Evolutionary conservation across 2,797 vertebrate genomes (phyloP).

Genomic region (Malurus splendens): DNA sequence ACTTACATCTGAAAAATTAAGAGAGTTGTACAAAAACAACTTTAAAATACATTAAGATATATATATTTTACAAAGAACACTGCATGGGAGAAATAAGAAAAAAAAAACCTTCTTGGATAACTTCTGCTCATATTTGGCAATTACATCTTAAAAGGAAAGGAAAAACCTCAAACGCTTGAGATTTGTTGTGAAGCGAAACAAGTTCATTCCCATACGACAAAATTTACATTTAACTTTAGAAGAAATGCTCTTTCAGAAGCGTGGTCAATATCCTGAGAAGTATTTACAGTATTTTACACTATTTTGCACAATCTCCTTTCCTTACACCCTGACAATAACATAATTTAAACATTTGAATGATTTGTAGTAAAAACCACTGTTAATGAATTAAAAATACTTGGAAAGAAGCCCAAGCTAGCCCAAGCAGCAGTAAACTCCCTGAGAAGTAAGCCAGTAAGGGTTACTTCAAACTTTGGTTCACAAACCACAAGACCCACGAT

Average conservation of each 20-base stretch:
- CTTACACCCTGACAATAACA: not conserved
- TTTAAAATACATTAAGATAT: not conserved
- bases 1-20: not conserved
- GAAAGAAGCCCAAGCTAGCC: not conserved
- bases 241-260: not conserved
- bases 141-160: not conserved
- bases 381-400: not conserved
- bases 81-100: not conserved
- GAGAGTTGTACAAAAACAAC: not conserved
- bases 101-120: not conserved
- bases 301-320: not conserved
- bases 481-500: constrained; percentile 14
- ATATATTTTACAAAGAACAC: not conserved
- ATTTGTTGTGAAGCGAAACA: not conserved
- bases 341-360: not conserved
- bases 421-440: not conserved
- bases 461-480: constrained; percentile 31
- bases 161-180: not conserved
- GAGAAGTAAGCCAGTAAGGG: not conserved
- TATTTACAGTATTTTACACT: not conserved
- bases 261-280: not conserved
- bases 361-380: not conserved
- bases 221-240: not conserved
- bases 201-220: not conserved
- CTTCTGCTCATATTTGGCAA: not conserved